Conservation (phyloP, 2,888 invertebrate species). For the Thymelicus lineola region DNA sequence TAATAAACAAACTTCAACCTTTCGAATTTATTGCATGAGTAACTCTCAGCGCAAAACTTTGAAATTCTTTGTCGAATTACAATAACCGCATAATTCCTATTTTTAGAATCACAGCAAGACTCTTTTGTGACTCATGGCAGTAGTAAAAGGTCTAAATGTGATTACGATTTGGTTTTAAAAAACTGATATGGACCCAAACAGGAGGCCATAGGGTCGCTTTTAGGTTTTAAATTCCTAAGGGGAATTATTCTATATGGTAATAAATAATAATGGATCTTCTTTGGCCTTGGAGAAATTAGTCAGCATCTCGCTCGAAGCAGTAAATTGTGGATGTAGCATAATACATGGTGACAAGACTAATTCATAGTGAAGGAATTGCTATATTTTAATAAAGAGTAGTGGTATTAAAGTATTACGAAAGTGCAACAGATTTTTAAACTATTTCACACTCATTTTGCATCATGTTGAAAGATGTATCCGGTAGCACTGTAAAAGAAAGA, state of each 20-base stretch:
- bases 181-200: constrained; percentile 53
- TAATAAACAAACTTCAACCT: background rate
- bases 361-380: constrained; percentile 20
- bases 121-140: constrained; percentile 67
- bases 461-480: background rate
- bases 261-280: constrained; percentile 82
- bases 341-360: constrained; percentile 39
- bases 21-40: constrained; percentile 10
- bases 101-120: constrained; percentile 68
- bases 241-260: constrained; percentile 71
- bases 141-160: constrained; percentile 69
- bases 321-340: constrained; percentile 54
- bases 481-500: background rate
- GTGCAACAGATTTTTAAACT: too few relatives aligned
- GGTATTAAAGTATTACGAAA: too few relatives aligned
- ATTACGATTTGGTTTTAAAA: constrained; percentile 52
- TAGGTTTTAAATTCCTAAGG: constrained; percentile 45
- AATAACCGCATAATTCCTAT: constrained; percentile 54
- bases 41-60: constrained; percentile 21
- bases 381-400: background rate
- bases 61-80: constrained; percentile 33
- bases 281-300: constrained; percentile 81
- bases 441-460: too few relatives aligned
- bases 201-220: constrained; percentile 54
- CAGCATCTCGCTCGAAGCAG: constrained; percentile 60